Evolutionary conservation across 2,888 invertebrate genomes (phyloP).

Genomic region (Sicus ferrugineus): DNA sequence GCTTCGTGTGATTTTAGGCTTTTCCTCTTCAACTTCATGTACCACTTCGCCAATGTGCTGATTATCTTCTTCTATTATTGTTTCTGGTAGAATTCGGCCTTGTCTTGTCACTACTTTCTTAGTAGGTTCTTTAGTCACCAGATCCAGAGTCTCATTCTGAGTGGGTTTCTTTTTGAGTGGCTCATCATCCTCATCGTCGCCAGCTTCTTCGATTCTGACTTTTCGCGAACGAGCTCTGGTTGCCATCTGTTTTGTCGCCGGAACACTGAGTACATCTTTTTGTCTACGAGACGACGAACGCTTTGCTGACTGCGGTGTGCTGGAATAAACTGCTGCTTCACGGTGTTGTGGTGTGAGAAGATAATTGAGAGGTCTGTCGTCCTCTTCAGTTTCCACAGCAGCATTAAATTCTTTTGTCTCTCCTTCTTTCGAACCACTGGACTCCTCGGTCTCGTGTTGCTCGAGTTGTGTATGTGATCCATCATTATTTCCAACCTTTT

Average conservation of each 20-base stretch:
- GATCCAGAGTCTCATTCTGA: conserved; percentile 20
- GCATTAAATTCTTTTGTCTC: neutral
- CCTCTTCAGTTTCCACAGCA: conserved; percentile 16
- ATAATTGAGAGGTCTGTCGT: conserved; percentile 27
- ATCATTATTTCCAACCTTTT: conserved; percentile 12
- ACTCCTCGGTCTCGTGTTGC: neutral
- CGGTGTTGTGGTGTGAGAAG: neutral
- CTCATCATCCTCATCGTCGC: conserved; percentile 34
- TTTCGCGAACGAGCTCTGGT: neutral
- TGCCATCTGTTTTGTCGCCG: neutral
- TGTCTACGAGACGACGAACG: neutral
- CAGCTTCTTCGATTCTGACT: neutral
- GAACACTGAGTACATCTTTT: neutral
- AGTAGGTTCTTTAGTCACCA: conserved; percentile 25
- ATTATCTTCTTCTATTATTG: conserved; percentile 15
- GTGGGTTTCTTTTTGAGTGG: conserved; percentile 39
- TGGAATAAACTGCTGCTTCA: neutral
- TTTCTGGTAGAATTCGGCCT: conserved; percentile 13
- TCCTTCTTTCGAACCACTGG: neutral
- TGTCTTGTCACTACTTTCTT: conserved; percentile 37
- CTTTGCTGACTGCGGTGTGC: neutral
- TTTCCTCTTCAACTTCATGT: conserved; percentile 31
- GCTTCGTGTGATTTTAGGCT: conserved; percentile 15
- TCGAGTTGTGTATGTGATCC: conserved; percentile 13
- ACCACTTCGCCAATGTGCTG: too few relatives aligned